A percentile compares a stretch with the other conserved stretches of the same genome.
phyloP scores from a whole-genome alignment of 2,797 vertebrate species.

The Intellagama lesueurii region DNA sequence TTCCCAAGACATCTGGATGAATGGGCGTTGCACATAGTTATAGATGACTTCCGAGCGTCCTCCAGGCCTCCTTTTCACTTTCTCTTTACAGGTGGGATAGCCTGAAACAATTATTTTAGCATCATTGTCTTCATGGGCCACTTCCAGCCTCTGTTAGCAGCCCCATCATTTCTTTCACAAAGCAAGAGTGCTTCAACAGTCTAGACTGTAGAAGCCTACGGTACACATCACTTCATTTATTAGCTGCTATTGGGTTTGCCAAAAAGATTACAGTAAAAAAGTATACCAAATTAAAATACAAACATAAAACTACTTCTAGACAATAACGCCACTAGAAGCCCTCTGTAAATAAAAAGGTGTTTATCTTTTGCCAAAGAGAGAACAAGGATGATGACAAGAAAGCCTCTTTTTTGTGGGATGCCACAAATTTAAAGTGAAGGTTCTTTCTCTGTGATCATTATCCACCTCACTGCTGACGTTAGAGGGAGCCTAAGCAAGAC shows the following conservation, averaged over 20 bases:
- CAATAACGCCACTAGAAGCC: background rate
- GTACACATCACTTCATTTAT: background rate
- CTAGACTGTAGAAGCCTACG: rapidly evolving
- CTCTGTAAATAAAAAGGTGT: background rate
- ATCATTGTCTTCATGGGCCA: background rate
- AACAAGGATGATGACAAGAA: no score
- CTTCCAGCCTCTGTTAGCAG: background rate
- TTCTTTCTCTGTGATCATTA: no score
- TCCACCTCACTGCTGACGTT: no score
- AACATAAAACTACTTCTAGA: background rate
- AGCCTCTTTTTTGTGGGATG: no score
- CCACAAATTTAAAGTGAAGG: no score
- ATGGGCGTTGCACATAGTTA: slow-evolving; percentile 85
- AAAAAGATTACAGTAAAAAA: background rate
- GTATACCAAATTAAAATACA: background rate
- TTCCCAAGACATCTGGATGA: slow-evolving; percentile 88
- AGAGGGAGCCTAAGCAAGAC: background rate
- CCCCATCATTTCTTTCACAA: background rate
- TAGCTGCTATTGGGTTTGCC: background rate
- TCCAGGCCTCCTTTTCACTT: slow-evolving; percentile 83
- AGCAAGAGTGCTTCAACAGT: background rate
- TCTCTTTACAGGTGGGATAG: slow-evolving; percentile 87
- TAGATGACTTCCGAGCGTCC: slow-evolving; percentile 86
- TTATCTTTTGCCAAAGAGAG: no score
- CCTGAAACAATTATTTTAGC: slow-evolving; percentile 67